Evolutionary conservation across 1,140 invertebrate genomes (phyloP), one percentile per base, ranked within the genome.

Genomic region (Vanessa tameamea): DNA sequence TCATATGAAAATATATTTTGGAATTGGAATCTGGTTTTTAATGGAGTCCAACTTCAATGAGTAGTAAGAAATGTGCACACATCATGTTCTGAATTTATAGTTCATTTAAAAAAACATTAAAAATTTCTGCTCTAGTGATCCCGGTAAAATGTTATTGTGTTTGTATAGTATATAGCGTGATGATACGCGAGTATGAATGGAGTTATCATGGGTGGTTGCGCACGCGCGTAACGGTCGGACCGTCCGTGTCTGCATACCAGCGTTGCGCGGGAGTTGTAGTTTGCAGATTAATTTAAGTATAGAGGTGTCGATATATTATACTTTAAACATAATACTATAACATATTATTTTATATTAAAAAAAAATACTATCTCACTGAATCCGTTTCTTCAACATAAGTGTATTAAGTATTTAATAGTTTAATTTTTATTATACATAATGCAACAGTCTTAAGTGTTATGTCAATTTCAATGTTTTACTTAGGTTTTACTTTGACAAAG

Each of bases 141-240:
- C 82, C 53, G 74, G 67, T 67, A 87, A 83, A 69, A 87, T 48
- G 47, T 64, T 78, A 68, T 77, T 70, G 71, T 78, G 64, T 64
- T 68, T 68, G 47, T 75, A 68, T 53, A 51, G 59, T 66, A 57
- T 73, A 63, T 66, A 63, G 55, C 57, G 64, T 68, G 63, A 76
- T 64, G 66, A 65, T 76, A 74, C 72, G 65, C 57, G 61, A 75
- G 78, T 78, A 81, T 83, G 82, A 80, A 83, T 81, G 78, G 70
- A 78, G 72, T 37, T 80, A 70, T 76, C 76, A 80, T 77, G 80
- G 78, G 66, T 77, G 76, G 75, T 63, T 82, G 82, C 78, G 79
- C 74, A 69, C 76, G 79, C 78, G 77, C 66, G 72, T 81, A 83
- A 81, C 79, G 78, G 81, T 82, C 76, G 76, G 43, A 61, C 23